Percentiles rank a stretch among this genome's conserved stretches.
phyloP scores from a whole-genome alignment of 2,888 invertebrate genomes.

The Dermolepida albohirtum region DNA sequence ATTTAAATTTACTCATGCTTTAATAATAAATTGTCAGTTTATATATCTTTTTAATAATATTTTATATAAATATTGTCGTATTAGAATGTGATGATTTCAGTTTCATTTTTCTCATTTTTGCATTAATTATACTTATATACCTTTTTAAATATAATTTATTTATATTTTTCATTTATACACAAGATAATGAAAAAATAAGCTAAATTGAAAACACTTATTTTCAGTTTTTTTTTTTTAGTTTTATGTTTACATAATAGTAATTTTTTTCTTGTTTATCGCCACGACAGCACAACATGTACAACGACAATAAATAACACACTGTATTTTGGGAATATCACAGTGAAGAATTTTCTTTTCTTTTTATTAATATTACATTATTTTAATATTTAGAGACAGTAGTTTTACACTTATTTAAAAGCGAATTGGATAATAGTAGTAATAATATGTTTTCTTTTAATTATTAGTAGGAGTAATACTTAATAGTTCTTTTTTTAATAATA shows the following conservation, averaged over 20 bases:
- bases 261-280: constrained; percentile 50
- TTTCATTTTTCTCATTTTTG: constrained; percentile 18
- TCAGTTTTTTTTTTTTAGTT: constrained; percentile 45
- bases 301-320: constrained; percentile 60
- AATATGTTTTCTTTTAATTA: neutral
- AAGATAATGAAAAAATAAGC: constrained; percentile 28
- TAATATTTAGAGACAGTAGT: constrained; percentile 24
- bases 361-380: constrained; percentile 20
- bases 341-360: constrained; percentile 58
- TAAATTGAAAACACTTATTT: constrained; percentile 28
- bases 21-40: constrained; percentile 31
- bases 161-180: constrained; percentile 33
- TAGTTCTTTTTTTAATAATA: neutral
- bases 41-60: constrained; percentile 14
- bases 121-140: constrained; percentile 23
- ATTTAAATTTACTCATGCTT: constrained; percentile 17
- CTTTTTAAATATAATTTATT: constrained; percentile 39
- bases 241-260: constrained; percentile 50
- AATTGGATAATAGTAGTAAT: neutral
- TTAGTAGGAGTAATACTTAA: constrained; percentile 22
- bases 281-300: constrained; percentile 62
- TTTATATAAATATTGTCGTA: constrained; percentile 33
- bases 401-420: constrained; percentile 37
- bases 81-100: constrained; percentile 34
- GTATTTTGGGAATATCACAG: constrained; percentile 64